phyloP scores from a whole-genome alignment of 2,888 invertebrate species.

The Xylophagus ater region DNA sequence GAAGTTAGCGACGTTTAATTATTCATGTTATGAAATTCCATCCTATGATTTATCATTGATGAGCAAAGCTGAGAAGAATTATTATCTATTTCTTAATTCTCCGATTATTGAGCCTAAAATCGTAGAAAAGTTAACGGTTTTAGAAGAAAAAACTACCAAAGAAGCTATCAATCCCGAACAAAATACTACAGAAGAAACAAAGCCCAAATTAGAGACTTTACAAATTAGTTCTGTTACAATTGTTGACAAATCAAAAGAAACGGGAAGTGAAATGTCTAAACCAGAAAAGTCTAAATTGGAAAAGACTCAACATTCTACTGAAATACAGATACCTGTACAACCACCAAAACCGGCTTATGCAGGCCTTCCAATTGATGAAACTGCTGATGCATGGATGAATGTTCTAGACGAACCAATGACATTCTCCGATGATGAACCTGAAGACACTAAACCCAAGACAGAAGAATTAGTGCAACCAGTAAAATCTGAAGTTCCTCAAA shows the following conservation, averaged over 20 bases:
- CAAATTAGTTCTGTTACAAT: background rate
- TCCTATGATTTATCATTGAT: conserved; percentile 19
- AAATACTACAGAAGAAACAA: conserved; percentile 1
- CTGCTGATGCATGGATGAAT: conserved; percentile 30
- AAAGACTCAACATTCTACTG: too few species aligned
- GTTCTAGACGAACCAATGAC: conserved; percentile 34
- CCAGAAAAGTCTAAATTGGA: too few species aligned
- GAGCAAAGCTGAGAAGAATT: conserved; percentile 21
- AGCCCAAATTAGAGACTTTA: too few species aligned
- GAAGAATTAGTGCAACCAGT: background rate
- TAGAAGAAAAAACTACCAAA: background rate
- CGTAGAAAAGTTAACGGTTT: background rate
- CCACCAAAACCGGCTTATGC: conserved; percentile 22
- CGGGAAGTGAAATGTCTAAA: too few species aligned
- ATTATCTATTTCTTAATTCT: conserved; percentile 17
- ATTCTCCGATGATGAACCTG: conserved; percentile 31
- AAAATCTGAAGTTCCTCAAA: conserved; percentile 2
- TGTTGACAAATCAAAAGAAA: too few species aligned
- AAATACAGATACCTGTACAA: background rate
- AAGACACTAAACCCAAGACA: background rate
- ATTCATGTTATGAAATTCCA: conserved; percentile 20
- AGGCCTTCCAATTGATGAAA: conserved; percentile 27
- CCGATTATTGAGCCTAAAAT: conserved; percentile 14
- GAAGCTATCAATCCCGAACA: background rate
- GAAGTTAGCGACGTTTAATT: conserved; percentile 8